These are phyloP conservation scores for Saccopteryx bilineata DNA, from an alignment of 2,113 vertebrate species.

Conservation along the genomic window DNA sequence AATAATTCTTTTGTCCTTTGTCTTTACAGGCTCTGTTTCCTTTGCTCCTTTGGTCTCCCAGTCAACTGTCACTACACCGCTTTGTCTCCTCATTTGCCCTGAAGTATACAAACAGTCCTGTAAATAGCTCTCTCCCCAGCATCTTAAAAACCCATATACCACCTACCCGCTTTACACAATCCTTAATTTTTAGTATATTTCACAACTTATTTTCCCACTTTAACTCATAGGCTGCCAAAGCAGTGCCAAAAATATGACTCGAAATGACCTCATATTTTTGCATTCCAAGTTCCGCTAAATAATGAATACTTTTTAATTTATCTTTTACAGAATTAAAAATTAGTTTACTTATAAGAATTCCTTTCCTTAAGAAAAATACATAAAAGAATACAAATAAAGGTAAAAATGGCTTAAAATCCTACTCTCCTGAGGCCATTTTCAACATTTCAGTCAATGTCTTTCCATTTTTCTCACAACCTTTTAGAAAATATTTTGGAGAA, in stretches of 20 bases:
- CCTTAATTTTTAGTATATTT: not conserved
- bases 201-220: not conserved
- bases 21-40: not conserved
- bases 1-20: not conserved
- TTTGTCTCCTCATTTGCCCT: not conserved
- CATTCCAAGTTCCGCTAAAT: not conserved
- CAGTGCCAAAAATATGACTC: not conserved
- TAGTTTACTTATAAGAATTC: slow-evolving; percentile 35
- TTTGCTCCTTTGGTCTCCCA: too few relatives aligned
- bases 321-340: not conserved
- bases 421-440: not conserved
- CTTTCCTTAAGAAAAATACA: not conserved
- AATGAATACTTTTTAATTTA: not conserved
- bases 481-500: not conserved
- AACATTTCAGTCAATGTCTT: not conserved
- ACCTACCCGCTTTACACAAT: not conserved
- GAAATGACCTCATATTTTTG: not conserved
- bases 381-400: not conserved
- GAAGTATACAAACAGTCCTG: not conserved
- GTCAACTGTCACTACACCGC: not conserved
- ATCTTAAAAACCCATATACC: not conserved
- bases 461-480: not conserved
- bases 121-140: not conserved
- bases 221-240: not conserved
- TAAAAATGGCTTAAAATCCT: slow-evolving; percentile 13